A percentile compares a stretch with the other conserved stretches of the same genome.
These are phyloP conservation scores for Ptychoptera albimana DNA, from an alignment of 2,888 invertebrate species.

Conservation along the genomic window DNA sequence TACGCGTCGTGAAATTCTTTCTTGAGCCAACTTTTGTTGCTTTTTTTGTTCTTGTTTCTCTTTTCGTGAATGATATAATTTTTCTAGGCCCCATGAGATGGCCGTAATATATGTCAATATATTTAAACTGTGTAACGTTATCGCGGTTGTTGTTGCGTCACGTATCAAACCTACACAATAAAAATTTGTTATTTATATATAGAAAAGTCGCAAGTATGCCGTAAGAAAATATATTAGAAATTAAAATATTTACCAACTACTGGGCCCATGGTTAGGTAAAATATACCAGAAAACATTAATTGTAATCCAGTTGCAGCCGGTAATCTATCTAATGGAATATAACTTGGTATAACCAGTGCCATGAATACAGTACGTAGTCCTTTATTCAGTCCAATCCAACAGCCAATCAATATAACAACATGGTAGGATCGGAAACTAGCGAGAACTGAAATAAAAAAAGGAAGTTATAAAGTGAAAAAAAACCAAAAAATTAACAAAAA, in stretches of 20 bases:
- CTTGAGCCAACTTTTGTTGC: too few species aligned
- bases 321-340: conserved; percentile 50
- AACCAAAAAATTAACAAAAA: conserved; percentile 2
- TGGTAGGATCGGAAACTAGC: conserved; percentile 41
- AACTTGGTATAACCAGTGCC: conserved; percentile 53
- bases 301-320: conserved; percentile 58
- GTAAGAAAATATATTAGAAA: too few species aligned
- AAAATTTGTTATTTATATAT: too few species aligned
- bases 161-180: conserved; percentile 48
- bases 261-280: conserved; percentile 45
- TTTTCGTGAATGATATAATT: conserved; percentile 16
- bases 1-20: too few species aligned
- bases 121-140: conserved; percentile 48
- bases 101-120: conserved; percentile 46
- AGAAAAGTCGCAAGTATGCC: too few species aligned
- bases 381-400: conserved; percentile 53
- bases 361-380: conserved; percentile 57
- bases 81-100: conserved; percentile 45
- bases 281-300: conserved; percentile 46
- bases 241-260: conserved; percentile 38
- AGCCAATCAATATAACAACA: conserved; percentile 39
- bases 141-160: conserved; percentile 41
- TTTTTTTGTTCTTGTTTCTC: neutral
- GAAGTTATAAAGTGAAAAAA: neutral
- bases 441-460: conserved; percentile 20